Conservation (phyloP, 2,888 invertebrate genomes). For the Orthonevra nobilis region DNA sequence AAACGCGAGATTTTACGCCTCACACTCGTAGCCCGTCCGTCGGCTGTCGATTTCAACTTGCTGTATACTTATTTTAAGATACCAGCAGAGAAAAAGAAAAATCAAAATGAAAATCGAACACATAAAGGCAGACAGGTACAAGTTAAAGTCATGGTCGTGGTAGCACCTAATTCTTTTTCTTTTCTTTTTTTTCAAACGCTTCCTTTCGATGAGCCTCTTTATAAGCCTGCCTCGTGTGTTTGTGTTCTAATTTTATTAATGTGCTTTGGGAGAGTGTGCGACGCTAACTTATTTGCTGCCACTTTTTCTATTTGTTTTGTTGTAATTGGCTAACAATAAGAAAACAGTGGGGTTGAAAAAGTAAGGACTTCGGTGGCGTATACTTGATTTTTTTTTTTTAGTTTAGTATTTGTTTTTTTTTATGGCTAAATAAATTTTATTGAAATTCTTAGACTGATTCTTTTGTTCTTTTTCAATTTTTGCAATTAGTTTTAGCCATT, state of each 20-base stretch:
- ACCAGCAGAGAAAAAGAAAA: slow-evolving; percentile 19
- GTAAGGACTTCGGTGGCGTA: no score
- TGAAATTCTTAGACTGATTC: no score
- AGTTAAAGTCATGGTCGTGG: slow-evolving; percentile 49
- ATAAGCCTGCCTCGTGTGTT: slow-evolving; percentile 56
- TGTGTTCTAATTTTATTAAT: slow-evolving; percentile 63
- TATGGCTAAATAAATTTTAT: no score
- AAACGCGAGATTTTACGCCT: slow-evolving; percentile 22
- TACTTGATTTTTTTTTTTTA: no score
- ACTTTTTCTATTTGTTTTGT: slow-evolving; percentile 26
- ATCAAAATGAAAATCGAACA: slow-evolving; percentile 53
- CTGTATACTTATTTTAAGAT: slow-evolving; percentile 20
- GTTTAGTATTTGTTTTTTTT: no score
- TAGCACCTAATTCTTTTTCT: neutral
- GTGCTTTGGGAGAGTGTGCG: slow-evolving; percentile 46
- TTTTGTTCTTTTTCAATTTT: no score
- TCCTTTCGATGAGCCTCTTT: slow-evolving; percentile 3
- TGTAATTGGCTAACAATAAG: neutral
- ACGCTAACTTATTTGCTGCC: slow-evolving; percentile 54
- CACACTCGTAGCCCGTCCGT: neutral
- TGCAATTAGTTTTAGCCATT: no score
- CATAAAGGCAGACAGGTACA: no score
- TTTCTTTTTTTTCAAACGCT: slow-evolving; percentile 1
- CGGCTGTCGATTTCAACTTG: slow-evolving; percentile 20
- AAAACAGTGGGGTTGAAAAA: neutral